These are phyloP conservation scores for Heliangelus exortis DNA, from an alignment of 2,797 vertebrate genomes.

Conservation along the genomic window DNA sequence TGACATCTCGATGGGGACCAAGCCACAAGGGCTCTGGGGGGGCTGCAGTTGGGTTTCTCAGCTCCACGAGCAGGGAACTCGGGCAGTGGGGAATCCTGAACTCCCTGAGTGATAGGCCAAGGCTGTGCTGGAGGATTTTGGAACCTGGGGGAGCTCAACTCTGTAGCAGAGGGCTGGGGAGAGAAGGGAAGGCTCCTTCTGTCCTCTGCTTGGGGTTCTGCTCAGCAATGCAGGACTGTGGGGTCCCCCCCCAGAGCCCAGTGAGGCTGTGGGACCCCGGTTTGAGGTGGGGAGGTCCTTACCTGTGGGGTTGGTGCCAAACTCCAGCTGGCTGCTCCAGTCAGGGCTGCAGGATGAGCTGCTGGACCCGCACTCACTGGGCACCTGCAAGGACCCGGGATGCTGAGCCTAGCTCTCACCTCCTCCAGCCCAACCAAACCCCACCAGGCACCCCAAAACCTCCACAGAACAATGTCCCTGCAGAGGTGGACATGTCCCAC, in stretches of 20 bases:
- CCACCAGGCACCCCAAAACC: neutral
- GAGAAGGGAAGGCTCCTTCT: neutral
- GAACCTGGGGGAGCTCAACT: neutral
- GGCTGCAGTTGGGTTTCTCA: neutral
- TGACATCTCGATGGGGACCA: neutral
- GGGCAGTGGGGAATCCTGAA: neutral
- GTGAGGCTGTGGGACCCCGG: fast-evolving
- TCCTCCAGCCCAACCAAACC: neutral
- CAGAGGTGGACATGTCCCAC: fast-evolving
- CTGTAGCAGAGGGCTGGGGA: neutral
- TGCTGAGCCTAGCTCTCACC: neutral
- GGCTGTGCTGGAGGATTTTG: neutral
- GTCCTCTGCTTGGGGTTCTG: neutral
- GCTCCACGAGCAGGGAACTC: neutral
- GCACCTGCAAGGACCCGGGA: constrained; percentile 73
- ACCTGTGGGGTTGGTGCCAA: constrained; percentile 78
- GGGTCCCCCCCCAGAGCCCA: neutral
- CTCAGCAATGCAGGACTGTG: fast-evolving
- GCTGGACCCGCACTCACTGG: constrained; percentile 88
- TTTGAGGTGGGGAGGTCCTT: neutral
- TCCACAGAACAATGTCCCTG: fast-evolving
- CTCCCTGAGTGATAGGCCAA: neutral
- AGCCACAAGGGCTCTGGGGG: fast-evolving
- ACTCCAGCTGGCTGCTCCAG: constrained; percentile 89
- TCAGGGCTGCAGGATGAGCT: constrained; percentile 97